phyloP scores from a whole-genome alignment of 2,113 vertebrate species.

The Tachysurus vachellii region DNA sequence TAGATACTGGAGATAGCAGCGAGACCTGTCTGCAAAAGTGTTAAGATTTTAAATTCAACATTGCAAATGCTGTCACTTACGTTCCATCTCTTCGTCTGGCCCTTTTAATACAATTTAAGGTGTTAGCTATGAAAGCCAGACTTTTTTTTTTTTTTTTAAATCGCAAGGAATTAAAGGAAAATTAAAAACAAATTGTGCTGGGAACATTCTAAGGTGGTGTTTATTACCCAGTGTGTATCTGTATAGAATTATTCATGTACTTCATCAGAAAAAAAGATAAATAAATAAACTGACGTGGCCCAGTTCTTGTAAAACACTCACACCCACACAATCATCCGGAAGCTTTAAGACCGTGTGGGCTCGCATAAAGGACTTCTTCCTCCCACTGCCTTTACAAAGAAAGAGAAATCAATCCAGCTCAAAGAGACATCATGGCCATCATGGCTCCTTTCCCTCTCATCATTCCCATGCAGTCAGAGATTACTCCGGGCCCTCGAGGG shows the following conservation, averaged over 20 bases:
- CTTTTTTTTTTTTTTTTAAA: not conserved
- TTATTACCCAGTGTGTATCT: constrained; percentile 9
- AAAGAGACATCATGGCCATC: constrained; percentile 62
- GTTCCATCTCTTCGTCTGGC: not conserved
- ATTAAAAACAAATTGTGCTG: constrained; percentile 17
- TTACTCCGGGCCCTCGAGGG: constrained; percentile 65
- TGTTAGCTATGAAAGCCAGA: not conserved
- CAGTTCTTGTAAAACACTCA: constrained; percentile 48
- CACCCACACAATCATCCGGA: constrained; percentile 58
- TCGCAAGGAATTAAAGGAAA: not conserved
- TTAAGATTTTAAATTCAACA: not conserved
- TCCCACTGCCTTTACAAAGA: constrained; percentile 66
- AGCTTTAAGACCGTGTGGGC: constrained; percentile 73
- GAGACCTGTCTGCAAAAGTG: not conserved
- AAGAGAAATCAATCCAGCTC: constrained; percentile 70
- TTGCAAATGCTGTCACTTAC: not conserved
- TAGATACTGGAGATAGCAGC: not conserved
- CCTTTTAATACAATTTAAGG: not conserved
- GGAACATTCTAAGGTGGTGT: constrained; percentile 21
- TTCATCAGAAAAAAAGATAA: constrained; percentile 25
- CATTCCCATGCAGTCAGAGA: constrained; percentile 66
- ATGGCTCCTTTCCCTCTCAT: constrained; percentile 63
- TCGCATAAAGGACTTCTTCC: constrained; percentile 72
- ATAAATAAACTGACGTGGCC: constrained; percentile 38
- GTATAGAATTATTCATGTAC: constrained; percentile 42